Percentiles rank a stretch among this genome's conserved stretches.
phyloP scores from a whole-genome alignment of 2,888 invertebrate genomes.

The Deroplatys truncata region DNA sequence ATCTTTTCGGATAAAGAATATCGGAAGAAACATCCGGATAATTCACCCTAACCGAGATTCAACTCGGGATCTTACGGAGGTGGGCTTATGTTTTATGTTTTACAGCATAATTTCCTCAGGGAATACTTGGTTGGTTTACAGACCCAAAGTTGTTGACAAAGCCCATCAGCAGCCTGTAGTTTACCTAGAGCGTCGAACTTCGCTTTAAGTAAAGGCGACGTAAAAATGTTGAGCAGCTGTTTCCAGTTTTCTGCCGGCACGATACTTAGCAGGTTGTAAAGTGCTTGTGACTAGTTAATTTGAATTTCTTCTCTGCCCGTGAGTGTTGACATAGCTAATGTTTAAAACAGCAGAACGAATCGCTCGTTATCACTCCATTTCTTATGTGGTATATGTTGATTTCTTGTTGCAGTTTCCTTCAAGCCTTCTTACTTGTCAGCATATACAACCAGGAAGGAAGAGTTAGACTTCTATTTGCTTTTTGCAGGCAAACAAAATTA shows the following conservation, averaged over 20 bases:
- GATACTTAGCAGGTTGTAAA: not conserved
- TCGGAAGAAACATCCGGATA: too few relatives aligned
- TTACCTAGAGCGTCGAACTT: too few relatives aligned
- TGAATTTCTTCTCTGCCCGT: not conserved
- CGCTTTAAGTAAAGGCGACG: not conserved
- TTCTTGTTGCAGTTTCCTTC: not conserved
- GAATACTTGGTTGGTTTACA: too few relatives aligned
- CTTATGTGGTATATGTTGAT: not conserved
- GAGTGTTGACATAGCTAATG: not conserved
- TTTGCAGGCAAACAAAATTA: too few relatives aligned
- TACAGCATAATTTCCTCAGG: too few relatives aligned
- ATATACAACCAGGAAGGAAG: not conserved
- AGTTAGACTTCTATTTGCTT: too few relatives aligned
- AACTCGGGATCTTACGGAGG: too few relatives aligned
- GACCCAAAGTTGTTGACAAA: too few relatives aligned
- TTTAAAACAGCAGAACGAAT: not conserved
- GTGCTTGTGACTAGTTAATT: not conserved
- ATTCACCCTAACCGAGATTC: too few relatives aligned
- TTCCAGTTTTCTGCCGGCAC: not conserved
- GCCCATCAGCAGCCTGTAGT: too few relatives aligned
- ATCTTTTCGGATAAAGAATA: too few relatives aligned
- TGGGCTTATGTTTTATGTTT: too few relatives aligned
- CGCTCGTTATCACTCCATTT: not conserved
- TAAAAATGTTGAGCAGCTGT: not conserved
- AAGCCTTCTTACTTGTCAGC: not conserved